Conservation (phyloP, 1,140 invertebrate species). For the Platyura marginata region DNA sequence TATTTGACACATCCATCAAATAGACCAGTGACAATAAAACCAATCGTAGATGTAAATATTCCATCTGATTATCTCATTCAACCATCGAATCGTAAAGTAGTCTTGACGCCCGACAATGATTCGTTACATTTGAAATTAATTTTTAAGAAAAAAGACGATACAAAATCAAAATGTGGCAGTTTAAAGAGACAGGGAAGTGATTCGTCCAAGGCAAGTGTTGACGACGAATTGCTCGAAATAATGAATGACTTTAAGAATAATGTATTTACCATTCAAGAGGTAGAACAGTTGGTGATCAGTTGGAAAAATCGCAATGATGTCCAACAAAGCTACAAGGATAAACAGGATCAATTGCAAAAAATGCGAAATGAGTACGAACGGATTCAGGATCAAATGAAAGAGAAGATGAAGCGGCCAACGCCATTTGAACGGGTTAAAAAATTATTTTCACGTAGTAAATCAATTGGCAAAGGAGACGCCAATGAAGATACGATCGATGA, state of each 20-base stretch:
- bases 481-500: neutral
- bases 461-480: slow-evolving; percentile 20
- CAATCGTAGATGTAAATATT: neutral
- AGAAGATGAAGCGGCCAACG: slow-evolving; percentile 48
- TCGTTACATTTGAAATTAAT: slow-evolving; percentile 2
- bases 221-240: slow-evolving; percentile 68
- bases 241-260: slow-evolving; percentile 82
- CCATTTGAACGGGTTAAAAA: slow-evolving; percentile 60
- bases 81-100: slow-evolving; percentile 3
- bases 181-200: slow-evolving; percentile 14
- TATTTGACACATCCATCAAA: slow-evolving; percentile 38
- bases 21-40: slow-evolving; percentile 25
- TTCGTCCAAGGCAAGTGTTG: slow-evolving; percentile 19
- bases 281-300: slow-evolving; percentile 64
- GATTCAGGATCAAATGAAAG: slow-evolving; percentile 56
- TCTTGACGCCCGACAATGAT: slow-evolving; percentile 10
- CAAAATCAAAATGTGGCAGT: slow-evolving; percentile 12
- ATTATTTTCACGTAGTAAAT: slow-evolving; percentile 47
- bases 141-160: slow-evolving; percentile 6
- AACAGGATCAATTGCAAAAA: slow-evolving; percentile 58
- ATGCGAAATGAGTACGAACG: slow-evolving; percentile 64
- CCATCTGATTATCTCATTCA: slow-evolving; percentile 4
- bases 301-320: slow-evolving; percentile 74
- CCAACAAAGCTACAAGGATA: slow-evolving; percentile 66
- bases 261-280: slow-evolving; percentile 63